Evolutionary conservation across 2,888 invertebrate genomes (phyloP), one percentile per base, ranked within the genome.

Genomic region (Acrocyrtus sp.): DNA sequence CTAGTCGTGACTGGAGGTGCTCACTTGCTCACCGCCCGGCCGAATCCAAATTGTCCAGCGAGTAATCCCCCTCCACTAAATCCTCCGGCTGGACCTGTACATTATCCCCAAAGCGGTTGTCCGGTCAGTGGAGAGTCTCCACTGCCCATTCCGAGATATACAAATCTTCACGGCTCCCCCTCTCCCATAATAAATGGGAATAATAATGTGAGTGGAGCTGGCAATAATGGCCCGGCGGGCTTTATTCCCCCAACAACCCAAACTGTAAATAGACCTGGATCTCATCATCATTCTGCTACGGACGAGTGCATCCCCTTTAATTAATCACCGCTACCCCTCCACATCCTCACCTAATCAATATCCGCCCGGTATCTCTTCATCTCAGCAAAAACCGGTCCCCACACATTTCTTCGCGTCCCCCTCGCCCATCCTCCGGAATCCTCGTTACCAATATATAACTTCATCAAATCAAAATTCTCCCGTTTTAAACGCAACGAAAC

Each of bases 381-480:
- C 75, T 47, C 72, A 53, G 21, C 58, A 58, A 21, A 45, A 53
- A 17, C 69, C 34, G 19, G 51, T 58, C 39, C 29, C 65, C 15
- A 27, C 39, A 26, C 73, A 58, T 45, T 58, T 56, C 56, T 74
- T 75, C 48, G 73, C 75, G 21, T 78, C 79, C 54, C 80, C 80
- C 21, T 80, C 80, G 5, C 80, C 80, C 45, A 76, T 80, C 45
- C 73, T 79, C 22, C 57, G 80, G 26, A 79, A 80, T 73, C 79
- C 79, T 3, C 74, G 80, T 39, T 81, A 80, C 62, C 81, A 81
- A 65, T 80, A 81, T 67, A 80, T 81, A 34, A 69, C 80, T 12
- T 81, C 81, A 24, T 80, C 80, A 72, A 81, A 81, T 78, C 80
- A 81, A 73, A 81, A 80, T 75, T 81, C 81, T 48, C 81, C 81